phyloP scores from a whole-genome alignment of 2,797 vertebrate species.

The Acestrorhynchus altus region DNA sequence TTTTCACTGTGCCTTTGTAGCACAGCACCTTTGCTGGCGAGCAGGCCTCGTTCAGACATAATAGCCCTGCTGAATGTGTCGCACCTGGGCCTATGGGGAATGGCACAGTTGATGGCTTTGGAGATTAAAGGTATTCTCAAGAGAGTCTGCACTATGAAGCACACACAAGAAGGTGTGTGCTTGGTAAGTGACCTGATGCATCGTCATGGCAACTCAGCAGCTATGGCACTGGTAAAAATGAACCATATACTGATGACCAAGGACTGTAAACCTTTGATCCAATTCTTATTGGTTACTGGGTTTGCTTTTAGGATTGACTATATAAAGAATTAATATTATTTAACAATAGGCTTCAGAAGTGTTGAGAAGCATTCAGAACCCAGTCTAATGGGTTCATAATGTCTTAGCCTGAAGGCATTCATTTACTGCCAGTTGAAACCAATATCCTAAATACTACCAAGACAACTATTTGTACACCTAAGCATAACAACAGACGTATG shows the following conservation, averaged over 20 bases:
- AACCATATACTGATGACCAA: neutral
- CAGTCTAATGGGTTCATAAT: neutral
- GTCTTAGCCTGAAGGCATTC: neutral
- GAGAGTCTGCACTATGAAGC: slow-evolving; percentile 38
- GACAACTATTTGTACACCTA: neutral
- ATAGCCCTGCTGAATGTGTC: slow-evolving; percentile 46
- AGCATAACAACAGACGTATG: no score
- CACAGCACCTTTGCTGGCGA: slow-evolving; percentile 42
- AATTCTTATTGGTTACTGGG: neutral
- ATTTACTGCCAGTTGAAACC: neutral
- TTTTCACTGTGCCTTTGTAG: slow-evolving; percentile 52
- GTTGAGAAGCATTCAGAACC: neutral
- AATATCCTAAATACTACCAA: neutral
- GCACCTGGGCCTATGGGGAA: slow-evolving; percentile 41
- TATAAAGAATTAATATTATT: neutral
- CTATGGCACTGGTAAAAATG: slow-evolving; percentile 31
- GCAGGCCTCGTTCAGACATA: slow-evolving; percentile 44
- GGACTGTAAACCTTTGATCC: neutral
- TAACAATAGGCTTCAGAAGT: neutral
- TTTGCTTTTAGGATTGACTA: neutral
- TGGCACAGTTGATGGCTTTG: slow-evolving; percentile 50
- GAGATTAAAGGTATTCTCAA: slow-evolving; percentile 50
- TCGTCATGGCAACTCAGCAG: slow-evolving; percentile 44
- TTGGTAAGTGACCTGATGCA: slow-evolving; percentile 37
- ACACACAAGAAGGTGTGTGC: slow-evolving; percentile 37